Conservation (phyloP, 2,888 invertebrate species). For the Platycheirus albimanus region DNA sequence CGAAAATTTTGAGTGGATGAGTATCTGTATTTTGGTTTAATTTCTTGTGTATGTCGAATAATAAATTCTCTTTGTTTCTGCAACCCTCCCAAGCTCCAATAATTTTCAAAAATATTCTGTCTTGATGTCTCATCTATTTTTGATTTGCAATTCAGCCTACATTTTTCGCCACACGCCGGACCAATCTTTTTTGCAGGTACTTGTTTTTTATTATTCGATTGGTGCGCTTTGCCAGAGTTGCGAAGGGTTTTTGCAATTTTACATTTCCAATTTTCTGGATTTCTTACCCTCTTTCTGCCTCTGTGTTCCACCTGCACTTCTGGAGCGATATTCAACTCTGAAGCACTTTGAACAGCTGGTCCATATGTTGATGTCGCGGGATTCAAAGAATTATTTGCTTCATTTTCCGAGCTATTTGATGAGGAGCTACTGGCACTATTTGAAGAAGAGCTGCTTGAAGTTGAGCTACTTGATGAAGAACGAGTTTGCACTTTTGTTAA, state of each 20-base stretch:
- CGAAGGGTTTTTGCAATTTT: background rate
- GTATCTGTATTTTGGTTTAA: slow-evolving; percentile 2
- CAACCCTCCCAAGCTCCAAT: background rate
- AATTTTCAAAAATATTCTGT: background rate
- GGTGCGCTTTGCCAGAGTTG: background rate
- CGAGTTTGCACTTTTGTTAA: too few species aligned
- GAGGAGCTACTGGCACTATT: background rate
- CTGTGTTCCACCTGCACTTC: slow-evolving; percentile 2
- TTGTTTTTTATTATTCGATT: background rate
- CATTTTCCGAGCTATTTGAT: background rate
- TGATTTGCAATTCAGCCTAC: slow-evolving; percentile 1
- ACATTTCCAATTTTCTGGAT: slow-evolving; percentile 1
- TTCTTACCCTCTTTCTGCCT: slow-evolving; percentile 7
- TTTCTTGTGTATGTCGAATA: background rate
- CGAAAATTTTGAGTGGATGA: background rate
- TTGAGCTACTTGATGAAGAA: too few species aligned
- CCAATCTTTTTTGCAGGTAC: background rate
- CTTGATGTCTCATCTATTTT: background rate
- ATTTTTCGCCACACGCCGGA: background rate
- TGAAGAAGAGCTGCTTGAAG: too few species aligned
- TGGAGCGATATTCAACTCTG: background rate
- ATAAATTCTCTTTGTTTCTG: slow-evolving; percentile 2
- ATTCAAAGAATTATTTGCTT: slow-evolving; percentile 1
- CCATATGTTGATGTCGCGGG: background rate
- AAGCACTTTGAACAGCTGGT: background rate